Conservation (phyloP, 2,797 vertebrate genomes). For the Clarias fuscus region DNA sequence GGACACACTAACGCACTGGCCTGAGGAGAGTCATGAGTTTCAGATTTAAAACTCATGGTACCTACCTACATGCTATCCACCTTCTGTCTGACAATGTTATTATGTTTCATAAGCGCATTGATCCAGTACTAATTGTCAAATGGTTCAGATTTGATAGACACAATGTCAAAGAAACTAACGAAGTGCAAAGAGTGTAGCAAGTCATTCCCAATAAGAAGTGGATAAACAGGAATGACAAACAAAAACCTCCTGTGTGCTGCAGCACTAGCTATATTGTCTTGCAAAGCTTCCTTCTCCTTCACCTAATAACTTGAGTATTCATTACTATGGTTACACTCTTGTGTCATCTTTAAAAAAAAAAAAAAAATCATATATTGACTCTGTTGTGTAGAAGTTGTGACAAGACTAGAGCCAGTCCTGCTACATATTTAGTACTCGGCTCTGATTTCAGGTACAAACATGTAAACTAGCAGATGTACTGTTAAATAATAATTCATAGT, state of each 20-base stretch:
- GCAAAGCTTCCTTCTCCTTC: background rate
- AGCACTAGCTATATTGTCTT: background rate
- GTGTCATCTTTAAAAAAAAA: background rate
- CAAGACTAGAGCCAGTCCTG: background rate
- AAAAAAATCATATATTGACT: background rate
- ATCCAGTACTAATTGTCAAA: background rate
- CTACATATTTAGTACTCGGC: background rate
- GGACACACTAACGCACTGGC: background rate
- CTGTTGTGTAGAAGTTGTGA: background rate
- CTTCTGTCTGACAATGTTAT: background rate
- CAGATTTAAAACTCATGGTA: background rate
- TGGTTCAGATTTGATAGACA: background rate
- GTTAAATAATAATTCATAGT: background rate
- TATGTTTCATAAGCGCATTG: background rate
- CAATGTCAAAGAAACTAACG: background rate
- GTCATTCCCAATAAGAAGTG: background rate
- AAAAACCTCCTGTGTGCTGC: background rate
- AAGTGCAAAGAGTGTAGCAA: background rate
- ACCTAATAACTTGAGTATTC: background rate
- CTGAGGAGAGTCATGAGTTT: background rate
- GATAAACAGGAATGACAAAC: constrained; percentile 12
- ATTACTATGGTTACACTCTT: background rate
- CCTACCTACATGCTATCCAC: no score
- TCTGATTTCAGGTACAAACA: background rate
- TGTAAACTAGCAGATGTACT: background rate